Evolutionary conservation across 2,888 invertebrate genomes (phyloP), one percentile per base, ranked within the genome.

Genomic region (Dasysyrphus albostriatus): DNA sequence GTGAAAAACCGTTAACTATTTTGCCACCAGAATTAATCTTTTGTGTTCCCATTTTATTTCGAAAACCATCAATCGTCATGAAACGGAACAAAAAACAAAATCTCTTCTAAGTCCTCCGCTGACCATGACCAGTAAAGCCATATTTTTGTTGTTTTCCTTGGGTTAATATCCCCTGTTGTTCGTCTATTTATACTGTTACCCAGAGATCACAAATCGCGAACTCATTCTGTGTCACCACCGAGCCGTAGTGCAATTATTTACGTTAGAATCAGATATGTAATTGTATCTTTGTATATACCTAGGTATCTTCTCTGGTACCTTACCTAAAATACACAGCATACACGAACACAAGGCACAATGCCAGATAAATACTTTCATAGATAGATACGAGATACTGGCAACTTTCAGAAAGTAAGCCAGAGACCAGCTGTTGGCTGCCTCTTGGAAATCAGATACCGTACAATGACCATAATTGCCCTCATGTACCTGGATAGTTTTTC

Each of bases 381-480:
- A 7, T 32, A 47, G 58, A 61, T 56, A 65, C 24, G 44, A 49
- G 54, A 54, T 54, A 54, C 32, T 14, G 4, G 42, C 63, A 29
- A 63, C 32, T 49, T 54, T 69, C 69, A 3, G n/a, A 83, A 67
- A 56, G 61, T 59, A 56, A 80, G 72, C 56, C 61, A 70, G 32
- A n/a, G 34, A 37, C 72, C 56, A 70, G 72, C 42, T 56, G 56
- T 56, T 67, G 12, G 47, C 69, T 73, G 82, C 74, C 87, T 75
- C 72, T 83, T 83, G 47, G 83, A 83, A 82, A 87, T 87, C 87
- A 83, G 87, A 87, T 87, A 87, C 83, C 87, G 78, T 87, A 83
- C 78, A 83, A 87, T 83, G 83, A 83, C 87, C 78, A 83, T 87
- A 87, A 87, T 87, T 87, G 83, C 87, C 83, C 78, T 83, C 87